Evolutionary conservation across 2,888 invertebrate species (phyloP), one percentile per base, ranked within the genome.

Genomic region (Pristionchus maxplancki): DNA sequence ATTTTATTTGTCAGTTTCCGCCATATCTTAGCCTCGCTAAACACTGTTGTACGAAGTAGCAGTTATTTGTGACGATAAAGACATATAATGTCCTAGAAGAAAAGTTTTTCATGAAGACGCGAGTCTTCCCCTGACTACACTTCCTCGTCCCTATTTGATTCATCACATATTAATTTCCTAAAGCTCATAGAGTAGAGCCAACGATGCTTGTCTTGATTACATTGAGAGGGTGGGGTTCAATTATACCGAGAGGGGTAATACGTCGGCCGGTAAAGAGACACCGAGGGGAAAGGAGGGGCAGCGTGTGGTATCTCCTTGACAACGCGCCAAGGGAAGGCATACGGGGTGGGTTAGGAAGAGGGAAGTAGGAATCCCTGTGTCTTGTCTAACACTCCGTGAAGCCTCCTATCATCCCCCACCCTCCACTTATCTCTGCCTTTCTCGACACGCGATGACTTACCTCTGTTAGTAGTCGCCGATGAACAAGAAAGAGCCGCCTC

Each of bases 231-330:
- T 58, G 15, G 67, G 34, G 67, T 11, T 31, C 34, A 67, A 67
- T 67, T 67, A 67, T 34, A 17, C 31, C 31, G 1, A 31, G 67
- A 64, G 67, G 34, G 67, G 44, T 6, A 44, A 67, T 31, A 67
- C 31, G 34, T n/a, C n/a, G 34, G 15, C 31, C 13, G 67, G 34
- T 31, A 67, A 34, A 67, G 67, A 67, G 67, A 67, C 31, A n/a
- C 82, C 53, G 13, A 11, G 34, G 34, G 34, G 53, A 83, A 34
- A 34, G 58, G 83, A 34, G 83, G 83, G 28, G 83, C 50, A 83
- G 58, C 24, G 28, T 9, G 81, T 40, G 50, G 83, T 31, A 44
- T 83, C 50, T 83, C 83, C 83, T 83, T 83, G 83, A 83, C 83
- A 83, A 83, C 83, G 78, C 20, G 34, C 17, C 37, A 28, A 31